phyloP scores from a whole-genome alignment of 1,140 invertebrate species.

The Brachystomella parvula region DNA sequence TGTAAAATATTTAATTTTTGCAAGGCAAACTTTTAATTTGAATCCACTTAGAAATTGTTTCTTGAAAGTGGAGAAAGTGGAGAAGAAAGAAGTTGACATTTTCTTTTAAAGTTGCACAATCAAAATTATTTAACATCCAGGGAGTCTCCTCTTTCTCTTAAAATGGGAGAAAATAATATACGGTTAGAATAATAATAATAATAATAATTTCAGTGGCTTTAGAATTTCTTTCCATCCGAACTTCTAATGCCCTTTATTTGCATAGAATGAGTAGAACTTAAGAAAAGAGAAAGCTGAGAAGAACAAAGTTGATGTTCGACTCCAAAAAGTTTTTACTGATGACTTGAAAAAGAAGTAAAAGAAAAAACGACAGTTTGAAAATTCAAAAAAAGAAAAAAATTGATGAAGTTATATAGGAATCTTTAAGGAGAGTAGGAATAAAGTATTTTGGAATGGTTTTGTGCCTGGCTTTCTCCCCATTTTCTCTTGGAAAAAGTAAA shows the following conservation, averaged over 20 bases:
- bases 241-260: background rate
- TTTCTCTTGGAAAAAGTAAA: background rate
- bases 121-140: conserved; percentile 5
- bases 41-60: too few species aligned
- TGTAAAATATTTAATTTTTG: too few species aligned
- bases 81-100: too few species aligned
- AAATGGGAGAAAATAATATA: conserved; percentile 7
- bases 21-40: too few species aligned
- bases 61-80: too few species aligned
- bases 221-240: background rate
- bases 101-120: too few species aligned
- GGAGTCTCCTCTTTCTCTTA: too few species aligned
- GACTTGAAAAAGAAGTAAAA: conserved; percentile 16
- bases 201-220: conserved; percentile 6
- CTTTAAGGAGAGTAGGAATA: conserved; percentile 11
- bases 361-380: background rate
- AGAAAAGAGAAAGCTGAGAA: background rate
- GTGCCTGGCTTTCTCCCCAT: conserved; percentile 2
- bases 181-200: conserved; percentile 7
- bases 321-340: conserved; percentile 18
- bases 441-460: conserved; percentile 19
- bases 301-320: background rate
- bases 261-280: background rate
- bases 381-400: conserved; percentile 18
- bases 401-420: conserved; percentile 32